A percentile compares a stretch with the other conserved stretches of the same genome.
These are phyloP conservation scores for Abrostola triplasia DNA, from an alignment of 2,888 invertebrate genomes.

Conservation along the genomic window DNA sequence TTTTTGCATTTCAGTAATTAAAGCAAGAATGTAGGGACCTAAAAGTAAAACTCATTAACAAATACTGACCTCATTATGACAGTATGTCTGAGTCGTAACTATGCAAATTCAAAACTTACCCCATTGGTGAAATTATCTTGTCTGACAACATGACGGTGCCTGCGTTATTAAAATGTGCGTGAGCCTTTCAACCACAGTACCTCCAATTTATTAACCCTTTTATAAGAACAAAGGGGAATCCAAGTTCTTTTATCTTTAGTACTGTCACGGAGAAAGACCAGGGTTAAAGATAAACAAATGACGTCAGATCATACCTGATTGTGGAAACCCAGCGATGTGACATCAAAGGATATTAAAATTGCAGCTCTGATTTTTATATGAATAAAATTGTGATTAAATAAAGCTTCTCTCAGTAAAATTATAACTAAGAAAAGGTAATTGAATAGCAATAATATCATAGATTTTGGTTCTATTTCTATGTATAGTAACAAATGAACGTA, in stretches of 20 bases:
- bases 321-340: constrained; percentile 15
- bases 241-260: constrained; percentile 49
- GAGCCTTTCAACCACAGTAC: constrained; percentile 39
- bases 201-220: constrained; percentile 54
- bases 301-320: constrained; percentile 46
- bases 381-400: not conserved
- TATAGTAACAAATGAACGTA: constrained; percentile 17
- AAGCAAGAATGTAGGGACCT: too few species aligned
- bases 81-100: not conserved
- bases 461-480: constrained; percentile 24
- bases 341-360: constrained; percentile 29
- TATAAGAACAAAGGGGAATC: constrained; percentile 47
- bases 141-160: constrained; percentile 18
- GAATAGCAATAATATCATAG: constrained; percentile 13
- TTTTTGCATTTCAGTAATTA: too few species aligned
- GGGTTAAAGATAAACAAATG: constrained; percentile 55
- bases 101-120: not conserved
- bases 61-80: too few species aligned
- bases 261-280: constrained; percentile 43
- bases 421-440: constrained; percentile 24
- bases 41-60: too few species aligned
- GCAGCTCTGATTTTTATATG: constrained; percentile 15
- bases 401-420: constrained; percentile 14
- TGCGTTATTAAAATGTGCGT: constrained; percentile 41
- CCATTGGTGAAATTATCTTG: constrained; percentile 24